These are phyloP conservation scores for Petromus typicus DNA, from an alignment of 2,113 vertebrate genomes.

Conservation along the genomic window DNA sequence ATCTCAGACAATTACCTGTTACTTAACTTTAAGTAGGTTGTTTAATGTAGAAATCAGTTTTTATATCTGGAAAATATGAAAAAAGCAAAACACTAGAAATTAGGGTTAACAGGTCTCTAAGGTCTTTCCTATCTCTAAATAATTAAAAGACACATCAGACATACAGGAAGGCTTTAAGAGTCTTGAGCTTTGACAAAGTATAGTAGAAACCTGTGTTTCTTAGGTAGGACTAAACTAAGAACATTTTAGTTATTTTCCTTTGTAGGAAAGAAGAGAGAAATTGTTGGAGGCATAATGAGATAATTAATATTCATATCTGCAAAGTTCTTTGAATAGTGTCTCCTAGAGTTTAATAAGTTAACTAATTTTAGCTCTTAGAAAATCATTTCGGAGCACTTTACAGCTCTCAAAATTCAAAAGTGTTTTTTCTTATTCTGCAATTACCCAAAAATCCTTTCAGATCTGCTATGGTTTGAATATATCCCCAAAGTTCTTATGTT, in stretches of 20 bases:
- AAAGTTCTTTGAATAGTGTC: neutral
- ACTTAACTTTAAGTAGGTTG: neutral
- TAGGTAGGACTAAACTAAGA: neutral
- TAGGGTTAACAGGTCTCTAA: neutral
- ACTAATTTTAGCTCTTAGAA: constrained; percentile 51
- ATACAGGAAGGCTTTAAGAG: neutral
- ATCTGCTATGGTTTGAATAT: neutral
- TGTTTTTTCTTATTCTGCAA: neutral
- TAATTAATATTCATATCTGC: constrained; percentile 49
- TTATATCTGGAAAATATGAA: constrained; percentile 30
- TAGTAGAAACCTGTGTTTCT: neutral
- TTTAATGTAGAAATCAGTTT: neutral
- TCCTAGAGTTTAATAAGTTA: constrained; percentile 41
- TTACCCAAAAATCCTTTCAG: constrained; percentile 12
- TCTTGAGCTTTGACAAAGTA: neutral
- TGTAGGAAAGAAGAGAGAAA: constrained; percentile 42
- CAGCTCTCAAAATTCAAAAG: constrained; percentile 40
- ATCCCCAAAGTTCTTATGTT: neutral
- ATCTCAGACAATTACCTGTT: neutral
- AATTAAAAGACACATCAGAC: constrained; percentile 19
- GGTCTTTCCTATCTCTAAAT: neutral
- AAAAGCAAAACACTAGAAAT: neutral
- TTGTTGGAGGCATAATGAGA: constrained; percentile 35
- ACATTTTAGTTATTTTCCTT: constrained; percentile 37
- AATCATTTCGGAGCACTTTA: constrained; percentile 47